A percentile compares a stretch with the other conserved stretches of the same genome.
Conservation (phyloP, 2,888 invertebrate species). For the Diogma glabrata region DNA sequence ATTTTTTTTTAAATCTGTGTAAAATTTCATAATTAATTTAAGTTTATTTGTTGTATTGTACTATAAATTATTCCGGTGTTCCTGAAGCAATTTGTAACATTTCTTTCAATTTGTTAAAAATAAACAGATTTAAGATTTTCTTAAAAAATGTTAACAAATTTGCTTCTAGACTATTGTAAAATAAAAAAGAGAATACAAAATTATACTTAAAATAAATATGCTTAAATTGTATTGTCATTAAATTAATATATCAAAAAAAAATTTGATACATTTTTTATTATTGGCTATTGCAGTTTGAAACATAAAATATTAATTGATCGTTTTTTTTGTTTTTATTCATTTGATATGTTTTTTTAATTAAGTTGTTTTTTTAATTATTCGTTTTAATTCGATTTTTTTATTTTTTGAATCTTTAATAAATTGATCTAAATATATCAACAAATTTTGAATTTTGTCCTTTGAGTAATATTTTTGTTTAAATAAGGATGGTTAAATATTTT, state of each 20-base stretch:
- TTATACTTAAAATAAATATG: not conserved
- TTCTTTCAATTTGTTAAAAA: not conserved
- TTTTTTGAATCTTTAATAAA: too few relatives aligned
- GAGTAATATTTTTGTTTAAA: too few relatives aligned
- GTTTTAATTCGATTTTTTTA: not conserved
- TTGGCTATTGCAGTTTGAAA: constrained; percentile 5
- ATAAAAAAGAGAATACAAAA: constrained; percentile 19
- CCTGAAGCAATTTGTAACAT: constrained; percentile 13
- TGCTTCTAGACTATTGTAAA: constrained; percentile 35
- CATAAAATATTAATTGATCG: constrained; percentile 2
- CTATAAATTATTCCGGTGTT: constrained; percentile 40
- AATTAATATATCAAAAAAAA: constrained; percentile 7
- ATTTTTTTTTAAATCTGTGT: not conserved
- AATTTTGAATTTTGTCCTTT: too few relatives aligned
- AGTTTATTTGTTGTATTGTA: constrained; percentile 32
- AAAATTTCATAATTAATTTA: constrained; percentile 1
- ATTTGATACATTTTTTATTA: constrained; percentile 1
- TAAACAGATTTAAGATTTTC: not conserved
- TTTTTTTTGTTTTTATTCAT: constrained; percentile 1
- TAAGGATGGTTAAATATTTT: too few relatives aligned
- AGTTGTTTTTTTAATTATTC: too few relatives aligned
- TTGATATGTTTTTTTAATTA: not conserved
- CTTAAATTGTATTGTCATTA: constrained; percentile 4
- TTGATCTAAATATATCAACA: too few relatives aligned
- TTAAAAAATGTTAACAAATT: not conserved